Evolutionary conservation across 2,113 vertebrate species (phyloP).

Genomic region (Natator depressus): DNA sequence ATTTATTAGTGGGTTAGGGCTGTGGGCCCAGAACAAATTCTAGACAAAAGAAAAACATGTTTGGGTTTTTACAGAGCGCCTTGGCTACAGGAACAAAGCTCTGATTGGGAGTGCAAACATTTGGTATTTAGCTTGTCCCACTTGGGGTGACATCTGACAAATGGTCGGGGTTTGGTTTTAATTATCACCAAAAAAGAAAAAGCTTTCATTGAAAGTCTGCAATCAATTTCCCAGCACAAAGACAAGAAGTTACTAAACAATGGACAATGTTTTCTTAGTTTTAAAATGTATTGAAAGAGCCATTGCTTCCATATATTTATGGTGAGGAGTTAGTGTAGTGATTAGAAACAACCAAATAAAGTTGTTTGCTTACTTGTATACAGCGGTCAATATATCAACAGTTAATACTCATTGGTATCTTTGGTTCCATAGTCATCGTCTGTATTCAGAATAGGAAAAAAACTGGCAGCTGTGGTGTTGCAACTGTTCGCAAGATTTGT

Average conservation of each 20-base stretch:
- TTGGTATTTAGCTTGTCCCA: conserved; percentile 57
- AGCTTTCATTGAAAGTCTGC: conserved; percentile 53
- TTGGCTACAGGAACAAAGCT: conserved; percentile 72
- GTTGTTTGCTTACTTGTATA: conserved; percentile 9
- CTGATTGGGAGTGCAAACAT: conserved; percentile 65
- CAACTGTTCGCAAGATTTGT: not conserved
- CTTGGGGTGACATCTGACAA: conserved; percentile 67
- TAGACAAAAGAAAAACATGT: conserved; percentile 78
- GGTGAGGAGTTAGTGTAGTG: conserved; percentile 20
- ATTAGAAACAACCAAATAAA: not conserved
- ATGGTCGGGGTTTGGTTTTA: conserved; percentile 65
- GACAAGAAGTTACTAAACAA: conserved; percentile 27
- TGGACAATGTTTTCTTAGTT: not conserved
- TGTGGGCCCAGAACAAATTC: conserved; percentile 73
- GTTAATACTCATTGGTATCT: not conserved
- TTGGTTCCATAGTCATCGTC: not conserved
- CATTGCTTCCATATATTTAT: conserved; percentile 50
- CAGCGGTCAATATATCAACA: not conserved
- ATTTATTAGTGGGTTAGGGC: conserved; percentile 69
- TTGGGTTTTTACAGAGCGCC: conserved; percentile 63
- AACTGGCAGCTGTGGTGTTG: not conserved
- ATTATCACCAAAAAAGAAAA: conserved; percentile 68
- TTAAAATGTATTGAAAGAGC: conserved; percentile 43
- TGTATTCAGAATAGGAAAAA: not conserved
- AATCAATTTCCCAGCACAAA: conserved; percentile 58